Evolutionary conservation across 2,888 invertebrate species (phyloP), one percentile per base, ranked within the genome.

Genomic region (Mesorhabditis spiculigera): DNA sequence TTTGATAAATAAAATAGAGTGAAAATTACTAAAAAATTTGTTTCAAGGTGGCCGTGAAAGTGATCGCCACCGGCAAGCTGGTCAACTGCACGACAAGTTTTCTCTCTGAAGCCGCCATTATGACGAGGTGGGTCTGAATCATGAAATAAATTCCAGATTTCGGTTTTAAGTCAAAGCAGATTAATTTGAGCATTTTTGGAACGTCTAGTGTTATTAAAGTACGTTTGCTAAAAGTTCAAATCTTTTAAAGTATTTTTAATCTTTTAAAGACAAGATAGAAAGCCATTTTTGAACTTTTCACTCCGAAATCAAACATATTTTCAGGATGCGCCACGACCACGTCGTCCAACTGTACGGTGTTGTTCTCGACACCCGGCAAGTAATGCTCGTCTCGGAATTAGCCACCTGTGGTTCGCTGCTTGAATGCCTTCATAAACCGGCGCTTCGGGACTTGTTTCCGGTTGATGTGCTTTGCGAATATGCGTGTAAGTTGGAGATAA

Each of bases 281-380:
- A n/a, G 28, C 28, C 28, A 28, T 28, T 28, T 28, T 3, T 28
- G 28, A 28, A 3, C 28, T 28, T 28, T 1, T 28, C 28, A 28
- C 1, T 1, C 28, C 28, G 3, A 28, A 28, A 28, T 28, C 28
- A 28, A 28, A n/a, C 58, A 50, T 3, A 10, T 50, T 50, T 50
- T 2, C 58, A 91, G 93, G 75, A 94, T 97, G 82, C 94, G 95
- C 86, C 95, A 97, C 87, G 93, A 94, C 73, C 93, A 95, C 86
- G 95, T 98, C 80, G 96, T 97, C 4, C 90, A 95, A n/a, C 89
- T 98, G 71, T 97, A 94, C 87, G 98, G 98, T 4, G 96, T 98
- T 16, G 97, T 96, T 4, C 89, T 97, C 70, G 95, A 95, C 85
- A 91, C 94, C 66, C 93, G 93, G 84, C 91, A 92, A 3, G 88